Evolutionary conservation across 2,113 vertebrate species (phyloP).

Genomic region (Pluvianellus socialis): DNA sequence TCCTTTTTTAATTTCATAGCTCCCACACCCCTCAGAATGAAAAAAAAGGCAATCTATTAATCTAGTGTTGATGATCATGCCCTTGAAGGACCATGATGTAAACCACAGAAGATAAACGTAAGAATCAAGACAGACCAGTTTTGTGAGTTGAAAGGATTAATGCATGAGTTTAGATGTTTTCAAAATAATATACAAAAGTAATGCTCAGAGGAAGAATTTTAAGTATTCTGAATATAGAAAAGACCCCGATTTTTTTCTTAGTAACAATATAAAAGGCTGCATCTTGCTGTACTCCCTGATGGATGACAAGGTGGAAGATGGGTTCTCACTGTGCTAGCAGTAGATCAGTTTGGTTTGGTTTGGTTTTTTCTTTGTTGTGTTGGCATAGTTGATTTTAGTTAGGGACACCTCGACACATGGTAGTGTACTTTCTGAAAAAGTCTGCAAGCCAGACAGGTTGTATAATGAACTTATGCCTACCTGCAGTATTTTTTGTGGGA

Average conservation of each 20-base stretch:
- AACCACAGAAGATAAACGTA: background rate
- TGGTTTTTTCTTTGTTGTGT: background rate
- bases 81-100: background rate
- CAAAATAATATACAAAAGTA: background rate
- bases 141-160: background rate
- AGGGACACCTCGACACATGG: background rate
- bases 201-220: background rate
- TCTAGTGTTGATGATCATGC: background rate
- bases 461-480: background rate
- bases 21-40: background rate
- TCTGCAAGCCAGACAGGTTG: background rate
- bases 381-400: background rate
- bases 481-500: background rate
- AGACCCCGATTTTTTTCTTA: background rate
- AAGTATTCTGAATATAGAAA: background rate
- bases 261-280: background rate
- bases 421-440: conserved; percentile 12
- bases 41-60: background rate
- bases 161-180: background rate
- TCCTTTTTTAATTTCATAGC: background rate
- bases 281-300: background rate
- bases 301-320: background rate
- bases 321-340: background rate
- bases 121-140: background rate
- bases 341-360: background rate